Evolutionary conservation across 37 sponge, comb jelly and placozoan species (phyloP).

Genomic region (Hexactinellida sp.): DNA sequence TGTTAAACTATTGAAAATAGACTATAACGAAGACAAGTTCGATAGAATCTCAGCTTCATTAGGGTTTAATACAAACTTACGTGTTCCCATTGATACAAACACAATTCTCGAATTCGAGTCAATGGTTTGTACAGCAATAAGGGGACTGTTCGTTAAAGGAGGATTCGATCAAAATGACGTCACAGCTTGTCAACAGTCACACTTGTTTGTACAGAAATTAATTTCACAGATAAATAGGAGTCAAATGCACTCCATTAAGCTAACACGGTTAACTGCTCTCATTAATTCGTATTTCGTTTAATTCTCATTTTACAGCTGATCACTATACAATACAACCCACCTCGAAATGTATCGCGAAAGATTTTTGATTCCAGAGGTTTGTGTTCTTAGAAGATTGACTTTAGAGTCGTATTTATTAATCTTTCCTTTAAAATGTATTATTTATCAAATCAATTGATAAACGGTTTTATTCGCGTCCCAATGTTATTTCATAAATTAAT

Average conservation of each 20-base stretch:
- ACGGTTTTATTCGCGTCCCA: no score
- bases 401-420: no score
- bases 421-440: no score
- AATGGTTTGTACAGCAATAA: not conserved
- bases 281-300: not conserved
- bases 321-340: no score
- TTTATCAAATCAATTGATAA: no score
- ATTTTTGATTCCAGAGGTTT: no score
- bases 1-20: not conserved
- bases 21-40: not conserved
- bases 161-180: not conserved
- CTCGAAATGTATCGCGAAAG: no score
- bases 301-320: not conserved
- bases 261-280: not conserved
- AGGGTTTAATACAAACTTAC: not conserved
- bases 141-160: not conserved
- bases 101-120: not conserved
- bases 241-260: not conserved
- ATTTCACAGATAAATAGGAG: not conserved
- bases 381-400: no score
- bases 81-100: not conserved
- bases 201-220: not conserved
- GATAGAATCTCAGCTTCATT: not conserved
- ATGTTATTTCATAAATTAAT: no score
- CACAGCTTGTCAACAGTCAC: not conserved